Evolutionary conservation across 2,888 invertebrate genomes (phyloP).

Genomic region (Athalia cordata): DNA sequence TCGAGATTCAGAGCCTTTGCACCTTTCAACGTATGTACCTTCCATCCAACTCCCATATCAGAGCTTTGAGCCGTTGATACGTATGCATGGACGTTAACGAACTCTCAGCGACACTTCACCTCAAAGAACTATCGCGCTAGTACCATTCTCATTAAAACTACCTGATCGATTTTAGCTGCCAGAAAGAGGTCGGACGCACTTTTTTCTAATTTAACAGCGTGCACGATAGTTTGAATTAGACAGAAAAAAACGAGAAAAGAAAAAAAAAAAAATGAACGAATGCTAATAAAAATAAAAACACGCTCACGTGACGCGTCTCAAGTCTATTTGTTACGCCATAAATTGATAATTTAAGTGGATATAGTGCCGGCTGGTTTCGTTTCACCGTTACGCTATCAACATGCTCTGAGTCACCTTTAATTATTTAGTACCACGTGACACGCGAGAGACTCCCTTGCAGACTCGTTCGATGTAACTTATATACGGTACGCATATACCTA

Average conservation of each 20-base stretch:
- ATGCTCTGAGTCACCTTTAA: conserved; percentile 40
- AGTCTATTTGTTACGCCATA: not conserved
- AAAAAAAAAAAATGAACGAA: too few relatives aligned
- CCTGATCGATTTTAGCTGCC: too few relatives aligned
- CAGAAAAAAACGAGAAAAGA: too few relatives aligned
- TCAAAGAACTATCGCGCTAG: not conserved
- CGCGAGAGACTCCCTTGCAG: conserved; percentile 4
- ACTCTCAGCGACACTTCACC: not conserved
- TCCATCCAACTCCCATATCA: not conserved
- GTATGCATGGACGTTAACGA: not conserved
- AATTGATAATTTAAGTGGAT: conserved; percentile 30
- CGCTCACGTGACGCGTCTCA: not conserved
- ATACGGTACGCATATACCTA: not conserved
- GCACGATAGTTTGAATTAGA: too few relatives aligned
- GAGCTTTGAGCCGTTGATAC: conserved; percentile 17
- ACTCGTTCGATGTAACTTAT: not conserved
- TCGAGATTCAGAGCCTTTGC: conserved; percentile 12
- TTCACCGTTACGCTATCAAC: conserved; percentile 22
- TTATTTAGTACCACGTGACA: conserved; percentile 31
- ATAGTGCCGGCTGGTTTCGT: not conserved
- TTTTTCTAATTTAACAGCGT: too few relatives aligned
- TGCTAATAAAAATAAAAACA: not conserved
- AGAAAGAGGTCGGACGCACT: too few relatives aligned
- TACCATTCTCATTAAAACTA: conserved; percentile 4
- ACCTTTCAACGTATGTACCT: conserved; percentile 2